Base-by-base conservation (phyloP, 92 coral and sea anemone species). In the Micromussa lordhowensis region DNA sequence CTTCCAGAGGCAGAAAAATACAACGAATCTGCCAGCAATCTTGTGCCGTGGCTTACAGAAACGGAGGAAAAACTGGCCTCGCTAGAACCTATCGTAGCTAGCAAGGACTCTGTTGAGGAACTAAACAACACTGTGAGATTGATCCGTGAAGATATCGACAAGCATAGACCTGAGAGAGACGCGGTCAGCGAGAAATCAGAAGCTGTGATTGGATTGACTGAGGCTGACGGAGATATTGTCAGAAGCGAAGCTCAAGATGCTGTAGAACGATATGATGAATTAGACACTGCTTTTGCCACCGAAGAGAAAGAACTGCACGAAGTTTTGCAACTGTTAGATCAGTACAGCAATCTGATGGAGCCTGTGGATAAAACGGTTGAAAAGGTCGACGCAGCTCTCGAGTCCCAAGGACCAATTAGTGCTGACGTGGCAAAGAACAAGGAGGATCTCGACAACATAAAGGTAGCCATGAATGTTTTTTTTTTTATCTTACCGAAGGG, bases 341-440 rank as follows among this genome's bases (percentile, higher is more conserved):
- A 79, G 77, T 97, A 94, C 91, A 76, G 81, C 53, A 90, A 80
- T 19, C 90, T 90, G 14, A 83, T 96, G 79, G 80, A 89, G 73
- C 98, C 98, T n/a, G 87, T 97, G 21, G 92, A 87, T 19, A 88
- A 94, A 36, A 63, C 93, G 40, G 85, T 97, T 38, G 92, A 75
- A 72, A 88, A 86, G 28, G 94, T 87, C 76, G 99, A 96, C 61
- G 90, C 92, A 70, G 66, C 78, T 26, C 85, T 97, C 24, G 93
- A 90, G 24, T 83, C 90, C 21, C 92, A 83, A 72, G 92, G 92
- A 55, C 95, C 98, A 19, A 75, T 92, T 69, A 93, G 96, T 70
- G 96, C 89, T 66, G 98, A 97, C 79, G 81, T 97, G 58, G 95
- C 88, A 72, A 97, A 93, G 92, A 97, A 96, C 91, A 92, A 94